A percentile compares a stretch with the other conserved stretches of the same genome.
Conservation (phyloP, 2,888 invertebrate genomes). For the Orthonevra nobilis region DNA sequence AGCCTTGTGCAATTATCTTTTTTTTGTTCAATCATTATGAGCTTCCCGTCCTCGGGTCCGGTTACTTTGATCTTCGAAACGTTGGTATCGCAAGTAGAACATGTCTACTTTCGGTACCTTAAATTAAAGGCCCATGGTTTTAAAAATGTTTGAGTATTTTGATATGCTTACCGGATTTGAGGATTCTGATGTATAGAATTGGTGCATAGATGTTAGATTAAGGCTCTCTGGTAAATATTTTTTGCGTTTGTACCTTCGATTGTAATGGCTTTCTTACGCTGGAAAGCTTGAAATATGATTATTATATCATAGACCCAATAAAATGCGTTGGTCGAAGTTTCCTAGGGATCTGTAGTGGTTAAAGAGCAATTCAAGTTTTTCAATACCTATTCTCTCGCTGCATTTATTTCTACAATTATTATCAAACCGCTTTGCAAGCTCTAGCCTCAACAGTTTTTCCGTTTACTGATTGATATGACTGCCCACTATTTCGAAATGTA, state of each 20-base stretch:
- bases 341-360: background rate
- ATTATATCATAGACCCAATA: no score
- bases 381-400: background rate
- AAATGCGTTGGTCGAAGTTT: no score
- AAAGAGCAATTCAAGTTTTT: background rate
- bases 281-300: background rate
- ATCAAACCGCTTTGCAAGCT: background rate
- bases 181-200: background rate
- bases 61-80: background rate
- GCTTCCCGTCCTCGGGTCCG: background rate
- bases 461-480: background rate
- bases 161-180: background rate
- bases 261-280: constrained; percentile 6
- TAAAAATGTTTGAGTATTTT: constrained; percentile 5
- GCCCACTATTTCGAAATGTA: background rate
- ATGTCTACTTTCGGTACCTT: background rate
- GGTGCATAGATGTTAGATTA: background rate
- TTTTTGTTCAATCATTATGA: background rate
- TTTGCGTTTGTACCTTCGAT: background rate
- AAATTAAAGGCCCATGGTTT: constrained; percentile 1
- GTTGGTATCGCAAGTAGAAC: background rate
- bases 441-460: background rate
- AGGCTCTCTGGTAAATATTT: background rate
- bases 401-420: background rate
- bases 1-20: background rate